phyloP scores from a whole-genome alignment of 1,140 invertebrate species.

The Ips typographus region DNA sequence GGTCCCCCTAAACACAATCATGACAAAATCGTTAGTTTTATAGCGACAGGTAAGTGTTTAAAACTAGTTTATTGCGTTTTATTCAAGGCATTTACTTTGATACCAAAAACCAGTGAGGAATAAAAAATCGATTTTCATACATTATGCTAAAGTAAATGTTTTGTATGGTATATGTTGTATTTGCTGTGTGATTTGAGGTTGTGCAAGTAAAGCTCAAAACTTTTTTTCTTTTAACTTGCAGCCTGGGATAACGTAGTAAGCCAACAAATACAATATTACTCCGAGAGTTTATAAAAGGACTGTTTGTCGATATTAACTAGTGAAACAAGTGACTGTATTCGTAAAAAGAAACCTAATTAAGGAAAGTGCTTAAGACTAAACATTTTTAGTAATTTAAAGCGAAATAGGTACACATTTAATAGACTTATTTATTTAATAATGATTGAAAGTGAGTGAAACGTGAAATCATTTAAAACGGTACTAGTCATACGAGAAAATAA shows the following conservation, averaged over 20 bases:
- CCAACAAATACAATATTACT: conserved; percentile 48
- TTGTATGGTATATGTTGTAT: too few relatives aligned
- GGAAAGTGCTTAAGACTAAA: conserved; percentile 6
- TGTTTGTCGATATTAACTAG: background rate
- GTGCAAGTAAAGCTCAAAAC: too few relatives aligned
- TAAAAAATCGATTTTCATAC: too few relatives aligned
- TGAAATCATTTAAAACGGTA: too few relatives aligned
- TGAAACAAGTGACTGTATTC: conserved; percentile 14
- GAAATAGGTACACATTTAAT: background rate
- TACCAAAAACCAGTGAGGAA: too few relatives aligned
- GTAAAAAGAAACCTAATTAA: conserved; percentile 8
- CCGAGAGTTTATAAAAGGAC: conserved; percentile 39
- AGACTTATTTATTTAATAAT: background rate
- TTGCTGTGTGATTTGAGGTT: too few relatives aligned
- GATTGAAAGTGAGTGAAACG: background rate
- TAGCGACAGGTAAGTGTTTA: conserved; percentile 58
- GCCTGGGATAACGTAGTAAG: conserved; percentile 58
- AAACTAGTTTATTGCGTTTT: too few relatives aligned
- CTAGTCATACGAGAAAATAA: too few relatives aligned
- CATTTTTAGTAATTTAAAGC: conserved; percentile 1
- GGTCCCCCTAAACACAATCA: conserved; percentile 53
- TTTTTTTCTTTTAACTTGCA: conserved; percentile 41
- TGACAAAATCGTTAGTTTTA: conserved; percentile 65
- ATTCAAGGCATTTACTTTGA: too few relatives aligned
- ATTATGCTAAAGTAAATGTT: too few relatives aligned